These are phyloP conservation scores for Microtus richardsoni DNA, from an alignment of 2,113 vertebrate species.

Conservation along the genomic window DNA sequence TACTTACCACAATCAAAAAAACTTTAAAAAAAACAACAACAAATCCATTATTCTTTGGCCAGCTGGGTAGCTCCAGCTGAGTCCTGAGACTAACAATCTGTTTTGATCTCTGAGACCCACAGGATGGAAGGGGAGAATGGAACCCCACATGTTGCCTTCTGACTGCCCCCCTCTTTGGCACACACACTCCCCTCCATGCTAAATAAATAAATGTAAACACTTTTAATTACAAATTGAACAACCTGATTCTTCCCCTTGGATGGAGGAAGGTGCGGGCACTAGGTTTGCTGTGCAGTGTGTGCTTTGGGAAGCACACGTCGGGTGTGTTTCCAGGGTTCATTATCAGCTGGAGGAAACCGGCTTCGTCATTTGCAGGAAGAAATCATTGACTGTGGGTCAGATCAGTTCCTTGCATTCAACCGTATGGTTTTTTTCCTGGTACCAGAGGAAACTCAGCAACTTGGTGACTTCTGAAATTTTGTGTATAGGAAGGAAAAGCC, in stretches of 20 bases:
- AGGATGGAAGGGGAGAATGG: too few relatives aligned
- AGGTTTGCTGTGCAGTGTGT: not conserved
- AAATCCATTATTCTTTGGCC: not conserved
- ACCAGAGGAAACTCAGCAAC: constrained; percentile 74
- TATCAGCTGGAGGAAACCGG: constrained; percentile 65
- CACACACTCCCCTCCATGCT: not conserved
- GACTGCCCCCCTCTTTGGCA: not conserved
- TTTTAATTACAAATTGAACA: not conserved
- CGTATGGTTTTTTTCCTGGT: constrained; percentile 60
- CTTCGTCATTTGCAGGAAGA: constrained; percentile 75
- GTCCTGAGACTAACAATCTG: not conserved
- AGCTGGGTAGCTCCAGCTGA: not conserved
- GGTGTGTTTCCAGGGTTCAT: constrained; percentile 38
- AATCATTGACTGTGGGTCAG: constrained; percentile 69
- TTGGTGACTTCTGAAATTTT: constrained; percentile 67
- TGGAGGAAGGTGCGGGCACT: not conserved
- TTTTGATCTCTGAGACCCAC: not conserved
- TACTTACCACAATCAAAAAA: not conserved
- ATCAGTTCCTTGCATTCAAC: constrained; percentile 77
- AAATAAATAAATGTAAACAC: not conserved
- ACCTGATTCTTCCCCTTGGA: not conserved
- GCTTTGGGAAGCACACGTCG: constrained; percentile 18
- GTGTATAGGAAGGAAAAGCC: constrained; percentile 76
- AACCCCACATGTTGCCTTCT: not conserved
- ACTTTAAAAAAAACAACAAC: not conserved